Evolutionary conservation across 2,113 vertebrate genomes (phyloP).

Genomic region (Rhabdornis inornatus): DNA sequence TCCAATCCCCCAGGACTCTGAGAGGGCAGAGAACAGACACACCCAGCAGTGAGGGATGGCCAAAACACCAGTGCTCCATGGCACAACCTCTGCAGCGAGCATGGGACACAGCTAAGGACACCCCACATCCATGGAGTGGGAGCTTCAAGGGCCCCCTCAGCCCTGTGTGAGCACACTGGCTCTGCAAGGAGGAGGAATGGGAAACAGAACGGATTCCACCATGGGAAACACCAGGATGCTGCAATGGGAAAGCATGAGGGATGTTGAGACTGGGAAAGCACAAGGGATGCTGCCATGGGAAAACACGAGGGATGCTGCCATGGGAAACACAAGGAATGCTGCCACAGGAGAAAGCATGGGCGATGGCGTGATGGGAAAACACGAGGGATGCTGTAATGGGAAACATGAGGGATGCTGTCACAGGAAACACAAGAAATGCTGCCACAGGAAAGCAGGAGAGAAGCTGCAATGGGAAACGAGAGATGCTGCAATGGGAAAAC

Average conservation of each 20-base stretch:
- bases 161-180: not conserved
- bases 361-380: not conserved
- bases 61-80: not conserved
- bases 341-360: not conserved
- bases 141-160: not conserved
- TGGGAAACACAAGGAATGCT: not conserved
- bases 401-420: not conserved
- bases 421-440: not conserved
- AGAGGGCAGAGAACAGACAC: not conserved
- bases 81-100: accelerated
- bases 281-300: not conserved
- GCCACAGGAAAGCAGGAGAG: not conserved
- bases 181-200: not conserved
- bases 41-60: not conserved
- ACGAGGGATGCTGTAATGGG: not conserved
- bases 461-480: not conserved
- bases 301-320: not conserved
- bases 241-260: not conserved
- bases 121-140: not conserved
- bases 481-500: not conserved
- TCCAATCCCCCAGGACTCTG: not conserved
- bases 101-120: not conserved
- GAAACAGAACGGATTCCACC: not conserved
- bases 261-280: not conserved
- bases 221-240: not conserved